Evolutionary conservation across 2,113 vertebrate genomes (phyloP).

Genomic region (Paradisaea rubra): DNA sequence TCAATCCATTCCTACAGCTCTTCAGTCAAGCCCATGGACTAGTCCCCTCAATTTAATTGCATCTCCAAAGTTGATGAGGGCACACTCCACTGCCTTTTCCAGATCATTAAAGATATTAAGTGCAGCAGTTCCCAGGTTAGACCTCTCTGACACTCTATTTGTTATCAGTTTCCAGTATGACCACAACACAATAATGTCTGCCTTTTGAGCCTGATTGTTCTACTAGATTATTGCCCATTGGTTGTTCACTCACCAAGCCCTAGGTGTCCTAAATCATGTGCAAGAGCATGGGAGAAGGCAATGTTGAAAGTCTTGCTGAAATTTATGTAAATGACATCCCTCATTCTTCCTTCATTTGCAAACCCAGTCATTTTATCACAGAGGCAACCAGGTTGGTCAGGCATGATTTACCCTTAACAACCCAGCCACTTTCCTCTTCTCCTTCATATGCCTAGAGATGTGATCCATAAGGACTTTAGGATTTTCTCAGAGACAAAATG

Average conservation of each 20-base stretch:
- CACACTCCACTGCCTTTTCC: not conserved
- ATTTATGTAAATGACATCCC: not conserved
- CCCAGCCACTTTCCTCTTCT: not conserved
- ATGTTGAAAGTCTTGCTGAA: not conserved
- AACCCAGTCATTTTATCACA: not conserved
- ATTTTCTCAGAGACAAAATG: not conserved
- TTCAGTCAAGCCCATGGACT: not conserved
- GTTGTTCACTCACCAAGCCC: not conserved
- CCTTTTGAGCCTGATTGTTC: not conserved
- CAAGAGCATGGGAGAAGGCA: not conserved
- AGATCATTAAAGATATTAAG: not conserved
- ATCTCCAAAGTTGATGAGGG: not conserved
- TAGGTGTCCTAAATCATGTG: not conserved
- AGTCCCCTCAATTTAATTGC: not conserved
- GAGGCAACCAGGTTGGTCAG: not conserved
- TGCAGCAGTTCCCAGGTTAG: not conserved
- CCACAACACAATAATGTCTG: not conserved
- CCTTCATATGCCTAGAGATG: not conserved
- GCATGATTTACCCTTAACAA: not conserved
- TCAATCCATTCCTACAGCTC: not conserved
- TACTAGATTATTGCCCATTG: not conserved
- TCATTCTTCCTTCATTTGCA: not conserved
- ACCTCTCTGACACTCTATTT: not conserved
- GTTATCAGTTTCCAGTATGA: not conserved
- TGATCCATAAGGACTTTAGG: not conserved